Conservation (phyloP, 2,797 vertebrate genomes). For the Mormyrops attenuatus region DNA sequence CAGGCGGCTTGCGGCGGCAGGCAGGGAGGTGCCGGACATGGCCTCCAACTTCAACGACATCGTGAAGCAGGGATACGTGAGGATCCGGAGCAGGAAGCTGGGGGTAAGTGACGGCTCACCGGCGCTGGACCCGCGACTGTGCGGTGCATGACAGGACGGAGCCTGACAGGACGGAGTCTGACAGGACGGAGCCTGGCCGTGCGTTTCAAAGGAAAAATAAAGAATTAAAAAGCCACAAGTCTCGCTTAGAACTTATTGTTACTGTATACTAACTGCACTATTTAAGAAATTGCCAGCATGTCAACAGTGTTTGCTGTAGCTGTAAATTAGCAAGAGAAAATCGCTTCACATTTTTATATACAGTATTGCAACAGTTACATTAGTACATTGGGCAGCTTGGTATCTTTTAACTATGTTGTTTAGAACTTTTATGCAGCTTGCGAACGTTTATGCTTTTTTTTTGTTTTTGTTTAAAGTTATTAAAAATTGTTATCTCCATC, state of each 20-base stretch:
- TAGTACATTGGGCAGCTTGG: not conserved
- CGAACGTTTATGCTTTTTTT: not conserved
- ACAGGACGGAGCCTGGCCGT: not conserved
- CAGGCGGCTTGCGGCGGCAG: slow-evolving; percentile 2
- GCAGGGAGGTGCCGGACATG: slow-evolving; percentile 65
- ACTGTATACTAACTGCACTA: not conserved
- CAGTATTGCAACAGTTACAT: not conserved
- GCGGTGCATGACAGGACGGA: not conserved
- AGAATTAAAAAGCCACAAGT: not conserved
- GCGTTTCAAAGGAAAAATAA: not conserved
- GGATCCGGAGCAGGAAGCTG: slow-evolving; percentile 95
- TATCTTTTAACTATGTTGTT: not conserved
- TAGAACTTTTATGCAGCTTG: not conserved
- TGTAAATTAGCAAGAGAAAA: not conserved
- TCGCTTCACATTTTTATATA: not conserved
- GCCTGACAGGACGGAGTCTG: not conserved
- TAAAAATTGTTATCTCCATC: not conserved
- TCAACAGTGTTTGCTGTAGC: not conserved
- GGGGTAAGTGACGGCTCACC: slow-evolving; percentile 74
- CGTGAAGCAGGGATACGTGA: slow-evolving; percentile 97
- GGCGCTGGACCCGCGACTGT: not conserved
- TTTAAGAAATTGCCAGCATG: not conserved
- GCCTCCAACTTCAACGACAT: slow-evolving; percentile 99
- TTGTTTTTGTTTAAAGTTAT: not conserved
- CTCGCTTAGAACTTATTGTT: not conserved